Percentiles rank a stretch among this genome's conserved stretches.
Evolutionary conservation across 1,140 invertebrate species (phyloP).

Genomic region (Thaumatotibia leucotreta): DNA sequence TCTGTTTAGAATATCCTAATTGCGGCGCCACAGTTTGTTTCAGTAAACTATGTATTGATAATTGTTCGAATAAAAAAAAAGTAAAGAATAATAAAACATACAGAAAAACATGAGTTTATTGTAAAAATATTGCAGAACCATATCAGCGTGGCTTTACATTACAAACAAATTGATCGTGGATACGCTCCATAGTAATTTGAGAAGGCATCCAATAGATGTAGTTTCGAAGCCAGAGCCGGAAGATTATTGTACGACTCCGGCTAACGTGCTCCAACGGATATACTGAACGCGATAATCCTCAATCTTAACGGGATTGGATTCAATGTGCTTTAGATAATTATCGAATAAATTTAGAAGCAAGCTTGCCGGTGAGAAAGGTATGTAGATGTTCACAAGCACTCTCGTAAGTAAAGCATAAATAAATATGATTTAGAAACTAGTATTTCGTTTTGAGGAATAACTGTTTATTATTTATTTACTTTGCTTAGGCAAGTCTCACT

Average conservation of each 20-base stretch:
- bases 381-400: neutral
- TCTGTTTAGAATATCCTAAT: too few relatives aligned
- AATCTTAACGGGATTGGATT: neutral
- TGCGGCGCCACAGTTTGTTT: too few relatives aligned
- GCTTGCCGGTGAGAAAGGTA: neutral
- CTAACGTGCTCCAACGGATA: neutral
- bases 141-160: neutral
- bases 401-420: too few relatives aligned
- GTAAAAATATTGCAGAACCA: neutral
- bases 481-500: too few relatives aligned
- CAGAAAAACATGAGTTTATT: too few relatives aligned
- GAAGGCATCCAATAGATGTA: neutral
- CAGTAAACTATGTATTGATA: too few relatives aligned
- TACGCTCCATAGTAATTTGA: neutral
- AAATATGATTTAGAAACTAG: too few relatives aligned
- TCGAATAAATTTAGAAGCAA: neutral
- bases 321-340: neutral
- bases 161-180: neutral
- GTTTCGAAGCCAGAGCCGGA: neutral
- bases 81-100: too few relatives aligned
- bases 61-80: too few relatives aligned
- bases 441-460: too few relatives aligned
- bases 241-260: neutral
- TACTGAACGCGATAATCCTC: neutral
- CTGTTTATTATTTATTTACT: too few relatives aligned